A percentile compares a stretch with the other conserved stretches of the same genome.
These are phyloP conservation scores for Pachypeltis micranthus DNA, from an alignment of 1,140 invertebrate genomes.

Conservation along the genomic window DNA sequence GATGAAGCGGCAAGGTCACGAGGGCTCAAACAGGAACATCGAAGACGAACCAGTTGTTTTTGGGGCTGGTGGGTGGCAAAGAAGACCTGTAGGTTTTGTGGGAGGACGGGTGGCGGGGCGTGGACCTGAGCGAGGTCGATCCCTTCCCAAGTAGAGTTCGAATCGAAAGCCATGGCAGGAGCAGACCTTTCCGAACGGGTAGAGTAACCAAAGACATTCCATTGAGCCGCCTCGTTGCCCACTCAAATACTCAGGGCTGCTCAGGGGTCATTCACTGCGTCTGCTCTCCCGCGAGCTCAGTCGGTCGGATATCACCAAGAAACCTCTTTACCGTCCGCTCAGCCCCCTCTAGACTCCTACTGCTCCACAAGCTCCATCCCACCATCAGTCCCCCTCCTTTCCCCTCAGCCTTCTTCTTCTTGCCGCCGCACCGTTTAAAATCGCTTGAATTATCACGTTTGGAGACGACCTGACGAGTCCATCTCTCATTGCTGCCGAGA, in stretches of 20 bases:
- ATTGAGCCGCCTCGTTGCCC: conserved; percentile 7
- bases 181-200: background rate
- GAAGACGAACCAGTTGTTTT: background rate
- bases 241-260: conserved; percentile 1
- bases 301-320: too few species aligned
- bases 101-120: background rate
- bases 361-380: background rate
- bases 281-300: background rate
- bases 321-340: background rate
- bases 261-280: conserved; percentile 7
- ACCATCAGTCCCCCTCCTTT: too few species aligned
- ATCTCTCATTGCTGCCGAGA: background rate
- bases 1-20: background rate
- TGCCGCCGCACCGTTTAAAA: background rate
- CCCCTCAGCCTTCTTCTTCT: background rate
- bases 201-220: background rate
- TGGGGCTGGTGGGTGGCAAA: too few species aligned
- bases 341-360: background rate
- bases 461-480: conserved; percentile 4
- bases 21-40: background rate
- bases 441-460: conserved; percentile 8
- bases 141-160: background rate
- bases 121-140: background rate
- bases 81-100: background rate
- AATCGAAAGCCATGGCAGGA: background rate